Percentiles rank a stretch among this genome's conserved stretches.
phyloP scores from a whole-genome alignment of 2,888 invertebrate genomes.

The Amphimallon solstitiale region DNA sequence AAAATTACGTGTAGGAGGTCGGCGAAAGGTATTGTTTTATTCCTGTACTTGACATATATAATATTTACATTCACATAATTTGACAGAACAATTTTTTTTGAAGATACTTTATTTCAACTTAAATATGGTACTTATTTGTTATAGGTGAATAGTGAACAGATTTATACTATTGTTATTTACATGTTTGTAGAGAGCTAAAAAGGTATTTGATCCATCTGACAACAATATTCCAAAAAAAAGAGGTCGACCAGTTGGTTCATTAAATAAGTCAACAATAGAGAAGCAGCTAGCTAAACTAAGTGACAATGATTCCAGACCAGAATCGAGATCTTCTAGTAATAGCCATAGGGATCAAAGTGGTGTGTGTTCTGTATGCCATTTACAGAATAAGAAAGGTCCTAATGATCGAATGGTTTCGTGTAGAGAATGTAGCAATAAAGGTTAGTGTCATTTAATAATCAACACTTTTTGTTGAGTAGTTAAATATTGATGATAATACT shows the following conservation, averaged over 20 bases:
- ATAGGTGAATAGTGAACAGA: background rate
- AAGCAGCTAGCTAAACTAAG: conserved; percentile 59
- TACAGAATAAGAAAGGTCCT: conserved; percentile 69
- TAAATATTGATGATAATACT: conserved; percentile 2
- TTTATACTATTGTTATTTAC: background rate
- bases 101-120: background rate
- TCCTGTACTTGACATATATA: conserved; percentile 8
- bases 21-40: conserved; percentile 64
- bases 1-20: conserved; percentile 67
- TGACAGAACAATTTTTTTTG: conserved; percentile 15
- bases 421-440: conserved; percentile 78
- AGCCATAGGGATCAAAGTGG: conserved; percentile 65
- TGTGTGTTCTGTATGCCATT: conserved; percentile 72
- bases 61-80: conserved; percentile 11
- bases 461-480: background rate
- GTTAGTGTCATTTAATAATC: conserved; percentile 56
- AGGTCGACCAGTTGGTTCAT: conserved; percentile 72
- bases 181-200: conserved; percentile 74
- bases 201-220: conserved; percentile 88
- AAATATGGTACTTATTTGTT: conserved; percentile 11
- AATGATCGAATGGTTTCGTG: conserved; percentile 75
- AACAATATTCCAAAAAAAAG: conserved; percentile 80
- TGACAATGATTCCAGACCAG: conserved; percentile 55
- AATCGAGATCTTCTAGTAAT: conserved; percentile 60
- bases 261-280: conserved; percentile 70